Evolutionary conservation across 1,140 invertebrate species (phyloP), one percentile per base, ranked within the genome.

Genomic region (Ceratina australensis): DNA sequence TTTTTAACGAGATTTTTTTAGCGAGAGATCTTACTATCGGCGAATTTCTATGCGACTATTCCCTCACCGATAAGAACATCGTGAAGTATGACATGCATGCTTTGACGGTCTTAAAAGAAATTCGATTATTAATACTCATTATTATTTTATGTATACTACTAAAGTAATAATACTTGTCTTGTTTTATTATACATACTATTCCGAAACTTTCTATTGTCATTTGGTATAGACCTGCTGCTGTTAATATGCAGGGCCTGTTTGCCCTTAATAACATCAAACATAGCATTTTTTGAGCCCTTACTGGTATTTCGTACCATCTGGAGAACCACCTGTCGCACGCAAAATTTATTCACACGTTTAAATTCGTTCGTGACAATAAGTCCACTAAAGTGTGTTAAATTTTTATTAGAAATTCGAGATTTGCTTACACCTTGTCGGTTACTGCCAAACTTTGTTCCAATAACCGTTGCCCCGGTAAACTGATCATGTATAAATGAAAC

Each of bases 21-120:
- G 8, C 33, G 33, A 42, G 10, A 42, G 2, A 42, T 42, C 33
- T 42, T 42, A 42, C 33, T 10, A 42, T 42, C 33, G 33, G 10
- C 33, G 52, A 18, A 10, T 54, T 54, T 54, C 0, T 15, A n/a
- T 54, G 7, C 16, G 16, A 24, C 26, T n/a, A 61, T 33, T 61
- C 47, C 18, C 33, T 72, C n/a, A 72, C 2, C 10, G 69, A 72
- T 3, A 72, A 15, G 8, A 72, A 61, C 69, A 72, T 72, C 8
- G 47, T 61, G 8, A 61, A 61, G 28, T 72, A 72, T 12, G 69
- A 72, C 42, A 72, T 52, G 2, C 57, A 72, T 8, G 69, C 0
- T 72, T 72, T 72, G 20, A 72, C n/a, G 28, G 57, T 52, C 69
- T 72, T 28, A 7, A 72, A 47, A 60, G 13, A 26, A 16, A 8